Percentiles rank a stretch among this genome's conserved stretches.
These are phyloP conservation scores for Phenganax subtilis DNA, from an alignment of 92 coral and sea anemone species.

Conservation along the genomic window DNA sequence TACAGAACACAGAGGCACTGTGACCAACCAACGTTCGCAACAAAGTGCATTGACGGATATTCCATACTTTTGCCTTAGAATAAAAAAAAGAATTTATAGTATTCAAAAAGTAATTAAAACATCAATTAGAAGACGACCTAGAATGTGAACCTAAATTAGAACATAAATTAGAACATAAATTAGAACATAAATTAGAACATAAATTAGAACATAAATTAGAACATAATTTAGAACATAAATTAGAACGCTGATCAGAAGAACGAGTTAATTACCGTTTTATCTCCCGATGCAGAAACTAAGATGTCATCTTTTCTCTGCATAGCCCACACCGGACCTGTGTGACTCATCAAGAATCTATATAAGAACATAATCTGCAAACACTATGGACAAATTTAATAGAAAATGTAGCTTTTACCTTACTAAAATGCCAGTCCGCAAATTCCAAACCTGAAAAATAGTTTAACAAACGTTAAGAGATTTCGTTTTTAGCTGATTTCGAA, in stretches of 20 bases:
- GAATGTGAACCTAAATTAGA: too few species aligned
- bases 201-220: too few species aligned
- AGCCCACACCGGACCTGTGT: conserved; percentile 96
- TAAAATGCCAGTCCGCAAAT: conserved; percentile 72
- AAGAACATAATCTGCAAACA: neutral
- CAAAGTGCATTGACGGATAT: conserved; percentile 82
- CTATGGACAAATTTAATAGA: neutral
- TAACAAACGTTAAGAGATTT: neutral
- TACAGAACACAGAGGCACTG: too few species aligned
- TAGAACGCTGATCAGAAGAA: too few species aligned
- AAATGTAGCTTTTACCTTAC: conserved; percentile 47
- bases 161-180: too few species aligned
- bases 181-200: too few species aligned
- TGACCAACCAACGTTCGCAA: conserved; percentile 68
- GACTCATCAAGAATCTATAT: conserved; percentile 72
- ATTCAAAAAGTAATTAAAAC: too few species aligned
- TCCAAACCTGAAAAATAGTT: conserved; percentile 68
- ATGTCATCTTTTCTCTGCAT: conserved; percentile 83
- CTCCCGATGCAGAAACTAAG: conserved; percentile 90
- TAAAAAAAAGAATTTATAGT: too few species aligned
- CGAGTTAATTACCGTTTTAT: conserved; percentile 62
- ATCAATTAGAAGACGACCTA: too few species aligned
- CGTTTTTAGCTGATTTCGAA: neutral
- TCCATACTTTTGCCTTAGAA: conserved; percentile 84
- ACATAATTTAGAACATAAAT: too few species aligned